Evolutionary conservation across 2,888 invertebrate genomes (phyloP), one percentile per base, ranked within the genome.

Genomic region (Meteorus colon): DNA sequence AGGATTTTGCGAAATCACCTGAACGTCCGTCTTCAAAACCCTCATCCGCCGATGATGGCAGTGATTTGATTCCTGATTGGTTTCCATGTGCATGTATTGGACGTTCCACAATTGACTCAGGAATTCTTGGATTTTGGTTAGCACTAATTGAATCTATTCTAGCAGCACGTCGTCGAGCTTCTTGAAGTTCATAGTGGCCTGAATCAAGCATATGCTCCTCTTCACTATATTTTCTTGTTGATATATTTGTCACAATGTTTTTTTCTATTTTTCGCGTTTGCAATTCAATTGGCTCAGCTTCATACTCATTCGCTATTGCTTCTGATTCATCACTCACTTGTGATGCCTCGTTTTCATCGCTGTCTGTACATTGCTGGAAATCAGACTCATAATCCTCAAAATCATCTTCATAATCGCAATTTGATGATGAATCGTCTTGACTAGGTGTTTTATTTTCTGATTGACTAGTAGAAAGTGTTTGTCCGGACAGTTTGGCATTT

Each of bases 1-100:
- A 85, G 16, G 87, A 86, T 79, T 88, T 89, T 19, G 83, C 70
- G 79, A 89, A 89, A 82, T 89, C 89, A 12, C 86, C 89, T 0
- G 91, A 91, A 80, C 90, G 90, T 19, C 90, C 90, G 76, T 92
- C 92, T 83, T 92, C 92, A 79, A 92, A 92, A 19, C 92, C 92
- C 86, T 92, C 92, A 80, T 92, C 92, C 0, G 91, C 90, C 29
- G 91, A 88, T n/a, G 85, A 84, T 14, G 87, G 88, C 63, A 89
- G 78, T 34, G 88, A 88, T 82, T 87, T 88, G 63, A 80, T 86
- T 81, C 88, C 89, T 3, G 75, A 77, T 19, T 81, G 83, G 79
- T 84, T 86, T 72, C 89, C 89, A 51, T 87, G 86, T 71, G 84
- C 84, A 76, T 79, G 80, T 12, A 68, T 74, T 31, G 83, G 78